phyloP scores from a whole-genome alignment of 2,888 invertebrate genomes.

The Mantis religiosa region DNA sequence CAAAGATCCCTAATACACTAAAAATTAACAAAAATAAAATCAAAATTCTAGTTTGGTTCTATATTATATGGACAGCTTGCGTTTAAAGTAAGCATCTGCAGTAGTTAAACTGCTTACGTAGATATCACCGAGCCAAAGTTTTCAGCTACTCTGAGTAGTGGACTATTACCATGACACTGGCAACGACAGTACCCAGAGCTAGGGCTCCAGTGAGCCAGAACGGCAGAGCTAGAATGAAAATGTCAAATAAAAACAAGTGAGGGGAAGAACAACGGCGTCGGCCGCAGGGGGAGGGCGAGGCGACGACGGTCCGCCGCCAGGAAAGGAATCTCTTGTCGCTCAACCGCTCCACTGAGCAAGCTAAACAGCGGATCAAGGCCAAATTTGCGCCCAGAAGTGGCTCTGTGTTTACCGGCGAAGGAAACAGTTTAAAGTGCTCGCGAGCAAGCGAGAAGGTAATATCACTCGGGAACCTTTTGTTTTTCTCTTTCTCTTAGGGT shows the following conservation, averaged over 20 bases:
- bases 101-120: too few relatives aligned
- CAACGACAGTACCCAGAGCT: neutral
- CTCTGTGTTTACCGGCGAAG: constrained; percentile 17
- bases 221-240: neutral
- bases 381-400: constrained; percentile 25
- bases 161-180: neutral
- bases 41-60: too few relatives aligned
- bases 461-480: neutral
- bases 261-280: neutral
- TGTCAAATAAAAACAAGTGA: constrained; percentile 4
- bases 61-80: too few relatives aligned
- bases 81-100: too few relatives aligned
- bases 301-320: constrained; percentile 24
- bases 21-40: too few relatives aligned
- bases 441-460: neutral
- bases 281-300: neutral
- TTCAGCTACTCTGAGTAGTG: too few relatives aligned
- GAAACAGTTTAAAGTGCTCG: neutral
- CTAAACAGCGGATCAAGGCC: constrained; percentile 32
- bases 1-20: too few relatives aligned
- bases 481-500: neutral
- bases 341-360: constrained; percentile 35
- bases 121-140: too few relatives aligned
- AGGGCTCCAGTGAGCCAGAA: neutral
- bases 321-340: constrained; percentile 37